These are phyloP conservation scores for Drosophila neoperkinsi DNA, from an alignment of 2,888 invertebrate genomes.

Conservation along the genomic window DNA sequence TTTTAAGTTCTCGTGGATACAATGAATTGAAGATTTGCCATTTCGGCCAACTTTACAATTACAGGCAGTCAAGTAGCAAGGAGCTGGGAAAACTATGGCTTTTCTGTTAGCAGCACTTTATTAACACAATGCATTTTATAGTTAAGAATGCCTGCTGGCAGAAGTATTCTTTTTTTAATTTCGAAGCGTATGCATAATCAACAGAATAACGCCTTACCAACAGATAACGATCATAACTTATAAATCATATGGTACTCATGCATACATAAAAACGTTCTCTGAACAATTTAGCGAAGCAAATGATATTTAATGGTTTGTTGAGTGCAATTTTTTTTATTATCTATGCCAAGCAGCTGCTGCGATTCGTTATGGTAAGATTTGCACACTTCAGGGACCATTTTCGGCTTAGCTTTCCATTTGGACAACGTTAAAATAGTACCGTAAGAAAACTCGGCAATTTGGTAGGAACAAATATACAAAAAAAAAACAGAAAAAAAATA, in stretches of 20 bases:
- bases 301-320: slow-evolving; percentile 39
- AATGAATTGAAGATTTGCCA: not conserved
- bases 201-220: not conserved
- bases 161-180: not conserved
- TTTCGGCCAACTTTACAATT: not conserved
- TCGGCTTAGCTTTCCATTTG: slow-evolving; percentile 34
- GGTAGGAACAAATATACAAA: slow-evolving; percentile 5
- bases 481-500: not conserved
- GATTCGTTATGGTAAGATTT: slow-evolving; percentile 30
- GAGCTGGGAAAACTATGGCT: not conserved
- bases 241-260: not conserved
- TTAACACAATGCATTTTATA: not conserved
- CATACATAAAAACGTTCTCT: not conserved
- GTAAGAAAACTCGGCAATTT: slow-evolving; percentile 21
- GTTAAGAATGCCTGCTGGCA: not conserved
- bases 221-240: not conserved
- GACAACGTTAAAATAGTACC: slow-evolving; percentile 16
- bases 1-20: not conserved
- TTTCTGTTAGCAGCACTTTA: not conserved
- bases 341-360: slow-evolving; percentile 21
- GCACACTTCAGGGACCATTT: slow-evolving; percentile 41
- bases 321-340: slow-evolving; percentile 23
- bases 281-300: slow-evolving; percentile 28
- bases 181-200: not conserved
- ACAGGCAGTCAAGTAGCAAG: too few relatives aligned